Evolutionary conservation across 2,888 invertebrate genomes (phyloP).

Genomic region (Nymphalis polychloros): DNA sequence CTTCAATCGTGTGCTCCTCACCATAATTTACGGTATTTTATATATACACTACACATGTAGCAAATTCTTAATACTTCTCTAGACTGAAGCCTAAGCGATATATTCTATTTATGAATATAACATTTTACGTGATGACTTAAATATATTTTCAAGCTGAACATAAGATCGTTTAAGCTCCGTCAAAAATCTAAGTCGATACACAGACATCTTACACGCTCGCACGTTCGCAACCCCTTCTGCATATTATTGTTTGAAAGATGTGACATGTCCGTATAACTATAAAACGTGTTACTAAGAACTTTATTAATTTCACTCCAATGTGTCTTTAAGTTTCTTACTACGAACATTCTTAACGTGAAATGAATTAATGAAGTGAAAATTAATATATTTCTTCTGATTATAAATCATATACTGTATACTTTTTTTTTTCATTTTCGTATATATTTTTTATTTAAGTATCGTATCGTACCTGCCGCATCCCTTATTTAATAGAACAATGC

Average conservation of each 20-base stretch:
- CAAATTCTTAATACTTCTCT: constrained; percentile 43
- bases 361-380: no score
- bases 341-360: no score
- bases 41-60: constrained; percentile 57
- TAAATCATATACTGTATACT: no score
- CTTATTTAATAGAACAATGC: no score
- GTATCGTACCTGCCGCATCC: no score
- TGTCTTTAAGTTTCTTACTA: no score
- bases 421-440: no score
- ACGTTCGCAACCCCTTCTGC: constrained; percentile 82
- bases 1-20: constrained; percentile 46
- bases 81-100: constrained; percentile 54
- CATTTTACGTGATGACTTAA: neutral
- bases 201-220: constrained; percentile 64
- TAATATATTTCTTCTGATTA: no score
- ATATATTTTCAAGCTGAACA: neutral
- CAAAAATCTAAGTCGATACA: constrained; percentile 54
- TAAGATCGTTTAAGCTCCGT: constrained; percentile 57
- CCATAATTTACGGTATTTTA: constrained; percentile 66
- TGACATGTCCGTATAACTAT: constrained; percentile 55
- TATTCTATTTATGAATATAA: constrained; percentile 35
- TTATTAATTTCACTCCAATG: no score
- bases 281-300: neutral
- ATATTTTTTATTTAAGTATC: no score
- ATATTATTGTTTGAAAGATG: constrained; percentile 76